Percentiles rank a stretch among this genome's conserved stretches.
phyloP scores from a whole-genome alignment of 2,888 invertebrate species.

The Listrodromus nycthemerus region DNA sequence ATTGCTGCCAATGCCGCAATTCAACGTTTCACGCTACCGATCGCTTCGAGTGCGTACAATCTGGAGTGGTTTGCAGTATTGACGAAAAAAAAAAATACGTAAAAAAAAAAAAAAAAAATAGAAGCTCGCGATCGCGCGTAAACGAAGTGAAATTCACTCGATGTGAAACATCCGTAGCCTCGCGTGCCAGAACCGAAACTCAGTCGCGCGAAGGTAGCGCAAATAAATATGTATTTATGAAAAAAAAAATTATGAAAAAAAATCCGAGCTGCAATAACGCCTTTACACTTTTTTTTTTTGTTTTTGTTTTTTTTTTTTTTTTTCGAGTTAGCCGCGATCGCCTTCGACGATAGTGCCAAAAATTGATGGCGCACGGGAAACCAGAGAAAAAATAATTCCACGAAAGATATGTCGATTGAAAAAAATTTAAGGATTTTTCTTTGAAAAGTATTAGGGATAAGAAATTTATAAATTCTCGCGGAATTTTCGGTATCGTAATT shows the following conservation, averaged over 20 bases:
- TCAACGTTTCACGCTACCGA: constrained; percentile 54
- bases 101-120: constrained; percentile 33
- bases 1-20: constrained; percentile 63
- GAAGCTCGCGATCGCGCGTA: constrained; percentile 40
- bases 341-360: too few species aligned
- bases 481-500: neutral
- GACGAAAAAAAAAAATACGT: constrained; percentile 32
- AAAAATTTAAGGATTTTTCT: neutral
- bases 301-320: too few species aligned
- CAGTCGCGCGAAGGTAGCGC: neutral
- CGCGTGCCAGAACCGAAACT: neutral
- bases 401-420: neutral
- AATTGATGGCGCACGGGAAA: too few species aligned
- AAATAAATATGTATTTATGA: neutral
- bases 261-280: neutral
- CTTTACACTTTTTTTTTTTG: constrained; percentile 9
- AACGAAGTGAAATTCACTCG: constrained; percentile 8
- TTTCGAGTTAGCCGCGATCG: too few species aligned
- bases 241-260: neutral
- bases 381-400: neutral
- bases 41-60: constrained; percentile 44
- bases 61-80: constrained; percentile 50
- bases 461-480: neutral
- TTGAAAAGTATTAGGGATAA: neutral
- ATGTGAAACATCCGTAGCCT: constrained; percentile 20